Base-by-base conservation (phyloP, 2,797 vertebrate genomes). In the Acomys russatus region DNA sequence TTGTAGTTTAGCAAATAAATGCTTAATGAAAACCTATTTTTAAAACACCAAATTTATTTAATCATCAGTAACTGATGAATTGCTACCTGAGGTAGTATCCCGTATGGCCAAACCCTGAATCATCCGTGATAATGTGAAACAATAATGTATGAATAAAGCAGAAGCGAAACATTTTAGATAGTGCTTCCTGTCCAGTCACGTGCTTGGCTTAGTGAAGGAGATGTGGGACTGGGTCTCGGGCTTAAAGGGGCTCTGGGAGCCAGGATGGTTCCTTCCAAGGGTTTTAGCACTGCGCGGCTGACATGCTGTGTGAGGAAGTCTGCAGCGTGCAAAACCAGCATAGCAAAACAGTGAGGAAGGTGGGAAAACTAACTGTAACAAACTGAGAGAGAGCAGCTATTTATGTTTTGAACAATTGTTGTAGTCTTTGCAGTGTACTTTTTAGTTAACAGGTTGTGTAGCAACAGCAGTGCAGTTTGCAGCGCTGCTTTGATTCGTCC, bases 1-100 rank as follows among this genome's bases (percentile, higher is more conserved):
- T 92, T 96, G 30, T 96, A 35, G 92, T 91, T 95, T 93, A 89
- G 88, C 94, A 84, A 83, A 68, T 80, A 93, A 96, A 83, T 92
- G 33, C 25, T 91, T 94, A 82, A 14, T 95, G 91, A 49, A 93
- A 93, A 94, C 15, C 71, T 88, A 44, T 94, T 35, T 61, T 35
- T 30, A 73, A 94, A 94, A 64, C 49, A 95, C 7, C 12, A 79
- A 90, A 23, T 71, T 93, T 92, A 94, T 77, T 86, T 96, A 93
- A 90, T 90, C 51, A 76, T 68, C 66, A 4, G 44, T 93, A 96
- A 83, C 79, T 93, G 77, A 78, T 88, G 71, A 82, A 86, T 88
- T 90, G 73, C 44, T 44, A 44, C 44, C 90, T 93, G 92, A 97
- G 88, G 86, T 92, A 92, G 92, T 92, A 23, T 95, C 83, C 79